Conservation (phyloP, 2,113 vertebrate genomes). For the Eira barbara region DNA sequence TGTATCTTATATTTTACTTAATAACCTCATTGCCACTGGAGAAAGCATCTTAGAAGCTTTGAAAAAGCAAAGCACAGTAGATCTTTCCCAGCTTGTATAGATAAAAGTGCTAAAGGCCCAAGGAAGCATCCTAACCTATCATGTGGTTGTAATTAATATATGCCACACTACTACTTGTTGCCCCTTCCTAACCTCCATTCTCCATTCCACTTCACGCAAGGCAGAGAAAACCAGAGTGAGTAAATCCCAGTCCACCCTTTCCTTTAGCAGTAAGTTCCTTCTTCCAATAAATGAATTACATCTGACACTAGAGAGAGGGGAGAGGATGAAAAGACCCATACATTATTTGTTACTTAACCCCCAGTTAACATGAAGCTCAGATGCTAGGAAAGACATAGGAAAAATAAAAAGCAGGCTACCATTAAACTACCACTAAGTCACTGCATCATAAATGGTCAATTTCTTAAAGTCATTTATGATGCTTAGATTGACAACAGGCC, state of each 20-base stretch:
- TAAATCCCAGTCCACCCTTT: conserved; percentile 21
- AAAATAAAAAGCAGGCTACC: conserved; percentile 61
- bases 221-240: background rate
- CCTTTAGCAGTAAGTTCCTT: conserved; percentile 4
- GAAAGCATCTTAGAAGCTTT: conserved; percentile 51
- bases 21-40: conserved; percentile 63
- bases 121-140: background rate
- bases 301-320: conserved; percentile 15
- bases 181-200: background rate
- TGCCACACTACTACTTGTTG: background rate
- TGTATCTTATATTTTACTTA: conserved; percentile 39
- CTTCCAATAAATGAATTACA: conserved; percentile 48
- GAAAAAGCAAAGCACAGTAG: conserved; percentile 32
- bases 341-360: conserved; percentile 16
- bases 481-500: conserved; percentile 91
- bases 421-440: conserved; percentile 68
- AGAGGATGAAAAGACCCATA: conserved; percentile 36
- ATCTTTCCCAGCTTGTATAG: background rate
- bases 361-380: conserved; percentile 31
- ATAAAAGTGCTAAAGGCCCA: background rate
- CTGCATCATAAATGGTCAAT: conserved; percentile 92
- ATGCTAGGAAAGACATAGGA: conserved; percentile 18
- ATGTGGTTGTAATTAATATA: conserved; percentile 4
- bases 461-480: conserved; percentile 92
- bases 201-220: conserved; percentile 9